Evolutionary conservation across 92 coral and sea anemone species (phyloP).

Genomic region (Palythoa grandiflora): DNA sequence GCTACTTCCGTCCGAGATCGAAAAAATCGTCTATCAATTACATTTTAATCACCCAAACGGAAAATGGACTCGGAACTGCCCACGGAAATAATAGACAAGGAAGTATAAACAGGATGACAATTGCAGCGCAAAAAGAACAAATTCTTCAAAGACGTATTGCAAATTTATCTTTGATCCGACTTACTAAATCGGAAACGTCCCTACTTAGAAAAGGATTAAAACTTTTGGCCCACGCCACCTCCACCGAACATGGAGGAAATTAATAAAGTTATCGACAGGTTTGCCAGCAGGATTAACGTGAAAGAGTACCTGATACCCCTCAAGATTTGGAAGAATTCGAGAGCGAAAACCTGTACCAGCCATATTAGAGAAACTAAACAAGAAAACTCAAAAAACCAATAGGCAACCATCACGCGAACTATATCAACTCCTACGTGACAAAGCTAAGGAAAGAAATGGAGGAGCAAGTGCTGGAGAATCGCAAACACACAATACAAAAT

Average conservation of each 20-base stretch:
- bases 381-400: conserved; percentile 30
- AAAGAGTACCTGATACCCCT: conserved; percentile 48
- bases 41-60: no score
- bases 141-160: no score
- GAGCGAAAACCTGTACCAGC: conserved; percentile 40
- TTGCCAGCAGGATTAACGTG: conserved; percentile 43
- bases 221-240: conserved; percentile 18
- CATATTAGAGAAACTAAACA: conserved; percentile 37
- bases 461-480: no score
- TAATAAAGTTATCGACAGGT: conserved; percentile 39
- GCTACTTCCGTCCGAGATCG: no score
- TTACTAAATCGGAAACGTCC: conserved; percentile 41
- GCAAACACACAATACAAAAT: no score
- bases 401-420: conserved; percentile 5
- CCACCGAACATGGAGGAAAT: conserved; percentile 32
- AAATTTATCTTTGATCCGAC: conserved; percentile 35
- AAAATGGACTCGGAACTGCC: no score
- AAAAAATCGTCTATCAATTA: no score
- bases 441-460: no score
- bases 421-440: no score
- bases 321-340: conserved; percentile 31
- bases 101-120: no score
- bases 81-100: no score
- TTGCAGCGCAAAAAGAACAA: no score
- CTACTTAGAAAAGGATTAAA: conserved; percentile 43